Evolutionary conservation across 2,113 vertebrate species (phyloP).

Genomic region (Peromyscus maniculatus): DNA sequence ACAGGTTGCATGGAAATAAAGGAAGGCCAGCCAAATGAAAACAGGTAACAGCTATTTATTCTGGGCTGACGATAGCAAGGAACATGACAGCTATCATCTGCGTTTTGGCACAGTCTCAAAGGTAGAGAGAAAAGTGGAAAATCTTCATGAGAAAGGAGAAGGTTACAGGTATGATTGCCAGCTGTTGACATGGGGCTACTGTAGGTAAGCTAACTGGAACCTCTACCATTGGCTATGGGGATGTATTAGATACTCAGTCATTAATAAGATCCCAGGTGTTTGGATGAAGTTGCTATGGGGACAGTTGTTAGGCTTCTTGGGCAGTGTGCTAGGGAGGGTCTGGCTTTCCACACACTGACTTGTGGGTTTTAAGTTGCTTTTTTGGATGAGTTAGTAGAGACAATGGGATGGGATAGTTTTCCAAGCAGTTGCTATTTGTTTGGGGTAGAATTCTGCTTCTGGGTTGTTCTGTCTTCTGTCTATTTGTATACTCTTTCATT

Average conservation of each 20-base stretch:
- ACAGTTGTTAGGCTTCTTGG: neutral
- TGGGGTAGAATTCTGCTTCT: neutral
- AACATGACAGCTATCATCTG: fast-evolving
- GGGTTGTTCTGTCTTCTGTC: neutral
- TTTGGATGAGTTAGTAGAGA: neutral
- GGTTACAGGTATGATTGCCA: neutral
- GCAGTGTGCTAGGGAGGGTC: neutral
- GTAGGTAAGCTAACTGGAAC: neutral
- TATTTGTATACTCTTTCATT: neutral
- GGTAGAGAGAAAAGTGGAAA: neutral
- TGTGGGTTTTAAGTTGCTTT: neutral
- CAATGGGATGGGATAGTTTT: neutral
- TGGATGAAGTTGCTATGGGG: neutral
- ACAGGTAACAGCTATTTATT: neutral
- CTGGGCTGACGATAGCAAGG: neutral
- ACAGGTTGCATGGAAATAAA: neutral
- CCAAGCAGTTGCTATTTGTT: neutral
- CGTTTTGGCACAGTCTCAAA: neutral
- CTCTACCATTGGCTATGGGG: neutral
- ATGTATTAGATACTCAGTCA: neutral
- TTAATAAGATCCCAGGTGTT: neutral
- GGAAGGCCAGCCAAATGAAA: neutral
- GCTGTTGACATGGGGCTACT: neutral
- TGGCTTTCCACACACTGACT: neutral
- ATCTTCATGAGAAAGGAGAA: neutral